These are phyloP conservation scores for Paradoxurus hermaphroditus DNA, from an alignment of 2,113 vertebrate species.

Conservation along the genomic window DNA sequence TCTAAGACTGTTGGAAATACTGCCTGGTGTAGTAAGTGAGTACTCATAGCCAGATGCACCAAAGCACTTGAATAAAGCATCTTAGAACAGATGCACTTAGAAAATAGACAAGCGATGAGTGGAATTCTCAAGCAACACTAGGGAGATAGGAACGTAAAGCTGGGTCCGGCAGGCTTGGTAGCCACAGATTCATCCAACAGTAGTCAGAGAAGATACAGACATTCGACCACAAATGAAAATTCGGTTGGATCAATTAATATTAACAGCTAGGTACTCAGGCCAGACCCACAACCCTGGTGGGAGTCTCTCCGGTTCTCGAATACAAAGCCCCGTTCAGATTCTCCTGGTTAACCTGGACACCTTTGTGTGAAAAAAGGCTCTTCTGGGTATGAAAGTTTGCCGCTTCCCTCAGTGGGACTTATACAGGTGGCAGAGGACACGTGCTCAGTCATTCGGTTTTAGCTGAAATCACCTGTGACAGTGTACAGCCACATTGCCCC, in stretches of 20 bases:
- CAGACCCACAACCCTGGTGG: neutral
- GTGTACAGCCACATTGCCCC: neutral
- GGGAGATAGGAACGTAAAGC: neutral
- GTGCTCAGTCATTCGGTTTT: neutral
- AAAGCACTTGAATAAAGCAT: neutral
- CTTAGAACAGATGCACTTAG: neutral
- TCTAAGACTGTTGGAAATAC: neutral
- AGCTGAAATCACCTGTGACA: neutral
- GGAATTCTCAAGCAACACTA: neutral
- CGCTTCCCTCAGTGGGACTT: rapidly evolving
- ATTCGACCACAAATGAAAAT: neutral
- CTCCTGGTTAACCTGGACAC: neutral
- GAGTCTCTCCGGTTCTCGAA: neutral
- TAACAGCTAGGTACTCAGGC: neutral
- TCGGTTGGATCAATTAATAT: neutral
- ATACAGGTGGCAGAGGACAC: rapidly evolving
- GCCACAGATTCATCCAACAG: neutral
- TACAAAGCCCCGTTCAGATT: neutral
- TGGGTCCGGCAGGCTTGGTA: neutral
- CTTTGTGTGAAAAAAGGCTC: neutral
- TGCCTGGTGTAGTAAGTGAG: neutral
- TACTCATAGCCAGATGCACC: neutral
- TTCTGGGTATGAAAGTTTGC: neutral
- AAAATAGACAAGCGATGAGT: neutral
- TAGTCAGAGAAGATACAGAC: neutral